Evolutionary conservation across 2,888 invertebrate species (phyloP), one percentile per base, ranked within the genome.

Genomic region (Melinaea marsaeus): DNA sequence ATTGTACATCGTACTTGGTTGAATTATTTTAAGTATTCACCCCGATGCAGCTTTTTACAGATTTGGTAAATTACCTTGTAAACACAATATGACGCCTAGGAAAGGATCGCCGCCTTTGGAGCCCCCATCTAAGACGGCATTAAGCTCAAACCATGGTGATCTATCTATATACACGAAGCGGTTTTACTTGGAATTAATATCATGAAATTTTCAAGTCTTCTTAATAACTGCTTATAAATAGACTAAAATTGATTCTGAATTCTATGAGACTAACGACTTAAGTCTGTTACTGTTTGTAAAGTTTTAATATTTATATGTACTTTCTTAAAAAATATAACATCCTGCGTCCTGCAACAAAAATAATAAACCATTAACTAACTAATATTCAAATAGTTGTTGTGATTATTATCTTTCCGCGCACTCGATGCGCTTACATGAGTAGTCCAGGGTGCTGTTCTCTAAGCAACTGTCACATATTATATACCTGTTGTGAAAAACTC

Each of bases 41-140:
- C 61, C 57, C 65, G 61, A 66, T 68, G 64, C 55, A 60, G 65
- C 61, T 64, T 69, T 68, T 69, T 68, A 62, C 65, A 72, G 71
- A 67, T 71, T 69, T 70, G 64, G 61, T 60, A 70, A 71, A 72
- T 69, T 69, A 66, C 66, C 63, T 69, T 67, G 65, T 71, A 61
- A 69, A 63, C 60, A 62, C 61, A 62, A 68, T 66, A 66, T 58
- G 67, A 65, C 58, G 59, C 57, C 55, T 56, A 66, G 48, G 60
- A 56, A 57, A 51, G 58, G 59, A 62, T 62, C 67, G 63, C 61
- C 62, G 63, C 64, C 42, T 55, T 48, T 47, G 55, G 55, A 58
- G 51, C 47, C 56, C 51, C 63, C 64, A 66, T 64, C 61, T 60
- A 54, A 51, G 47, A 37, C 42, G 55, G 54, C 58, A 61, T 68